phyloP scores from a whole-genome alignment of 2,888 invertebrate species.

The Apotomis turbidana region DNA sequence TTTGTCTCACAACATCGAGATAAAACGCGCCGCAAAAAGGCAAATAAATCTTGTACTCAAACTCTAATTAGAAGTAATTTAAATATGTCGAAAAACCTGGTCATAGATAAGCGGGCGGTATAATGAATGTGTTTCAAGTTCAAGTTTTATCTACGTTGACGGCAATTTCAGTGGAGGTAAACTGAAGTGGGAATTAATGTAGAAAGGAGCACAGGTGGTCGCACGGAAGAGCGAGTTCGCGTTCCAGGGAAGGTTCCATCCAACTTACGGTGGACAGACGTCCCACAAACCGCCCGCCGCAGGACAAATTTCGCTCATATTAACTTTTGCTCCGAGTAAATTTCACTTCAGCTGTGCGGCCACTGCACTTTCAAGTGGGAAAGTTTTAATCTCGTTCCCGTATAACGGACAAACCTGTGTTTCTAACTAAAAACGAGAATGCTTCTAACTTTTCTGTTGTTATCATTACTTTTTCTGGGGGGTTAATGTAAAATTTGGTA shows the following conservation, averaged over 20 bases:
- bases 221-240: conserved; percentile 55
- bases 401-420: conserved; percentile 56
- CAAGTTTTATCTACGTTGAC: conserved; percentile 46
- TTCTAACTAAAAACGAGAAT: conserved; percentile 46
- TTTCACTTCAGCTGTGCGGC: conserved; percentile 74
- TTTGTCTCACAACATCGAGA: conserved; percentile 51
- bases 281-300: conserved; percentile 69
- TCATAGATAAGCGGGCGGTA: conserved; percentile 42
- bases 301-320: conserved; percentile 81
- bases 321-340: conserved; percentile 79
- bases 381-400: conserved; percentile 77
- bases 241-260: conserved; percentile 58
- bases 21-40: conserved; percentile 59
- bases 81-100: conserved; percentile 50
- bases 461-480: conserved; percentile 16
- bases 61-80: conserved; percentile 61
- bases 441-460: conserved; percentile 32
- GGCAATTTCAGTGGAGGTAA: conserved; percentile 43
- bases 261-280: conserved; percentile 61
- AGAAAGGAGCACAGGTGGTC: conserved; percentile 61
- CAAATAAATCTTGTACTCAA: conserved; percentile 58
- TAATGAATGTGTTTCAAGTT: conserved; percentile 34
- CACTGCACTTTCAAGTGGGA: conserved; percentile 76
- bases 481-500: background rate
- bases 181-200: conserved; percentile 48